These are phyloP conservation scores for Tetragnatha montana DNA, from an alignment of 2,888 invertebrate genomes.

Conservation along the genomic window DNA sequence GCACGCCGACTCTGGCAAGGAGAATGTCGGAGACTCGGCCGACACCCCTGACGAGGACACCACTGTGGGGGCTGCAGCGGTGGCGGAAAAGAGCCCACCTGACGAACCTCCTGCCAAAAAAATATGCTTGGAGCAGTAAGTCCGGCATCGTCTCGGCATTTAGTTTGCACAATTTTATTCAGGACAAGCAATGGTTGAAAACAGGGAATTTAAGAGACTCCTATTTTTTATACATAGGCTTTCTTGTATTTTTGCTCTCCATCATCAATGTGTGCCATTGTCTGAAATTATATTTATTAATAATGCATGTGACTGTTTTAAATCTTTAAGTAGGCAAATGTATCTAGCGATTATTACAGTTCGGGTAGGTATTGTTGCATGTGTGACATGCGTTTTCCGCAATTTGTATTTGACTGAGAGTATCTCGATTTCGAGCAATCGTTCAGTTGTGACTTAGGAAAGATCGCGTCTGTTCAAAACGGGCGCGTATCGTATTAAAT, in stretches of 20 bases:
- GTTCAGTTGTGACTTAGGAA: neutral
- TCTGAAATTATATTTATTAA: conserved; percentile 69
- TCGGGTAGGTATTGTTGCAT: conserved; percentile 11
- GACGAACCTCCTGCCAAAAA: conserved; percentile 70
- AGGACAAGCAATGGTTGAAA: conserved; percentile 68
- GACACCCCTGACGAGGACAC: conserved; percentile 53
- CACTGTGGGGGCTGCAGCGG: conserved; percentile 7
- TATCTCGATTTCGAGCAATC: conserved; percentile 1
- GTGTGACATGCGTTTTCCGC: conserved; percentile 24
- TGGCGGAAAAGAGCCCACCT: conserved; percentile 64
- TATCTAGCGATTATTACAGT: conserved; percentile 41
- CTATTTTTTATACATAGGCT: conserved; percentile 71
- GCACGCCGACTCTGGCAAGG: conserved; percentile 66
- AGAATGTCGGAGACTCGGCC: conserved; percentile 62
- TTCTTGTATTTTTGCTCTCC: conserved; percentile 70
- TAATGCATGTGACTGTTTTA: conserved; percentile 64
- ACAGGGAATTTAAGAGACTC: conserved; percentile 70
- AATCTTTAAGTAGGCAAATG: conserved; percentile 45
- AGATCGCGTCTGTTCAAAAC: conserved; percentile 33
- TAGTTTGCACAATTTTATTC: conserved; percentile 70
- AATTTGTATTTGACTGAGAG: conserved; percentile 22
- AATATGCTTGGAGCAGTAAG: conserved; percentile 67
- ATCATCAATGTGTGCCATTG: conserved; percentile 71
- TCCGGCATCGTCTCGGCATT: conserved; percentile 34
- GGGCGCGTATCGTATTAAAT: neutral